Evolutionary conservation across 2,888 invertebrate species (phyloP).

Genomic region (Drosophila birchii): DNA sequence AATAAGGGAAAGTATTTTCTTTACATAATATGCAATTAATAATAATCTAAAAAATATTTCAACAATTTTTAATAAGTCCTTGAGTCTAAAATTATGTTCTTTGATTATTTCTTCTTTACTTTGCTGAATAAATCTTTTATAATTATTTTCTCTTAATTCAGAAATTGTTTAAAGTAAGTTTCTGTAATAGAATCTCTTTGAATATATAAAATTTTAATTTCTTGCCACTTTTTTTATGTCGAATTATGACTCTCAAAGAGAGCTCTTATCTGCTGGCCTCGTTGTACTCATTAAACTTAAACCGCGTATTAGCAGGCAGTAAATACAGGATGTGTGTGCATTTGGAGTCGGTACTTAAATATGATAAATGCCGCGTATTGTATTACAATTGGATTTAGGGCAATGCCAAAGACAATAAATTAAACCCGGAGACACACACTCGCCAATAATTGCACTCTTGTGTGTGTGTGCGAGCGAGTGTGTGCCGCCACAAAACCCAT

Average conservation of each 20-base stretch:
- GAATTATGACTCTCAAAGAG: background rate
- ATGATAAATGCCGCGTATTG: conserved; percentile 76
- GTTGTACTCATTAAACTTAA: conserved; percentile 66
- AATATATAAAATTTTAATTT: background rate
- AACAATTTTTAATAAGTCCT: background rate
- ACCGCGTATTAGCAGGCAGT: conserved; percentile 76
- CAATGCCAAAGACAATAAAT: conserved; percentile 74
- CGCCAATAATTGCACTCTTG: conserved; percentile 67
- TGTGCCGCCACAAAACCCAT: conserved; percentile 48
- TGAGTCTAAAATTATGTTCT: background rate
- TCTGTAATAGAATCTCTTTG: too few species aligned
- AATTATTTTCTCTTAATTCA: background rate
- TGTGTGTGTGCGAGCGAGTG: conserved; percentile 52
- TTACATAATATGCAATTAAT: background rate
- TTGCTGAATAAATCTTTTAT: background rate
- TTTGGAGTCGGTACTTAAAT: conserved; percentile 68
- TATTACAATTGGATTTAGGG: conserved; percentile 77
- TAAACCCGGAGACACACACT: conserved; percentile 53
- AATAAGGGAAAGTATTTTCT: background rate
- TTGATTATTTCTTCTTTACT: background rate
- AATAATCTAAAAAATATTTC: background rate
- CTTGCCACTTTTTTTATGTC: background rate
- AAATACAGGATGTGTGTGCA: conserved; percentile 69
- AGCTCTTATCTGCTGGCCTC: conserved; percentile 3
- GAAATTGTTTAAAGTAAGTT: fast-evolving